Evolutionary conservation across 2,888 invertebrate species (phyloP).

Genomic region (Tenthredo amoena): DNA sequence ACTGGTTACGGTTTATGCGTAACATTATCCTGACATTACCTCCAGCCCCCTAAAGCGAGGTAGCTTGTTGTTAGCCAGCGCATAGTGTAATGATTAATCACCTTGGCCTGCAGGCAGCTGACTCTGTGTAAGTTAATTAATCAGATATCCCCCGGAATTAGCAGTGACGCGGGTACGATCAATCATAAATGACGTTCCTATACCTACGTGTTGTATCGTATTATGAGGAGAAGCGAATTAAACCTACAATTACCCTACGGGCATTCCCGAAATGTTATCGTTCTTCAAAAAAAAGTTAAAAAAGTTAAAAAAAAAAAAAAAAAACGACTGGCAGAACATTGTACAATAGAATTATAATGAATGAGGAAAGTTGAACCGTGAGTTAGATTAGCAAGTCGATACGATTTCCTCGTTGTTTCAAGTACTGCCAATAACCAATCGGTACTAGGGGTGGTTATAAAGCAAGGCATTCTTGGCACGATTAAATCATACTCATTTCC

Average conservation of each 20-base stretch:
- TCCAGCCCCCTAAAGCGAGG: constrained; percentile 50
- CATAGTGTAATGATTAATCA: constrained; percentile 71
- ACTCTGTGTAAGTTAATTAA: constrained; percentile 72
- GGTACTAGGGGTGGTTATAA: not conserved
- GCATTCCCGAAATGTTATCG: not conserved
- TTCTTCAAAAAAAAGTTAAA: not conserved
- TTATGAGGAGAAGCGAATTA: not conserved
- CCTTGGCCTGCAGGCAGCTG: constrained; percentile 58
- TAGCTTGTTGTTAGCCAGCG: constrained; percentile 64
- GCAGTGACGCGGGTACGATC: constrained; percentile 62
- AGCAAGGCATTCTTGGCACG: not conserved
- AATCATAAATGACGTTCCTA: constrained; percentile 57
- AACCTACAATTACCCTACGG: not conserved
- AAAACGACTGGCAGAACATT: not conserved
- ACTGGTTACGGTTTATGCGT: constrained; percentile 72
- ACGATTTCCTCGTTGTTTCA: not conserved
- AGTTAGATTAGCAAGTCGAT: not conserved
- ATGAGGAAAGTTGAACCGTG: not conserved
- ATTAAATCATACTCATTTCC: constrained; percentile 50
- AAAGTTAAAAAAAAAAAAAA: not conserved
- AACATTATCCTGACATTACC: constrained; percentile 76
- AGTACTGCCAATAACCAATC: constrained; percentile 35
- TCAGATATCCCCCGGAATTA: constrained; percentile 75
- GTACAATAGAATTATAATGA: not conserved
- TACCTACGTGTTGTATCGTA: not conserved